A percentile compares a stretch with the other conserved stretches of the same genome.
Evolutionary conservation across 1,140 invertebrate species (phyloP).

Genomic region (Caenorhabditis brenneri): DNA sequence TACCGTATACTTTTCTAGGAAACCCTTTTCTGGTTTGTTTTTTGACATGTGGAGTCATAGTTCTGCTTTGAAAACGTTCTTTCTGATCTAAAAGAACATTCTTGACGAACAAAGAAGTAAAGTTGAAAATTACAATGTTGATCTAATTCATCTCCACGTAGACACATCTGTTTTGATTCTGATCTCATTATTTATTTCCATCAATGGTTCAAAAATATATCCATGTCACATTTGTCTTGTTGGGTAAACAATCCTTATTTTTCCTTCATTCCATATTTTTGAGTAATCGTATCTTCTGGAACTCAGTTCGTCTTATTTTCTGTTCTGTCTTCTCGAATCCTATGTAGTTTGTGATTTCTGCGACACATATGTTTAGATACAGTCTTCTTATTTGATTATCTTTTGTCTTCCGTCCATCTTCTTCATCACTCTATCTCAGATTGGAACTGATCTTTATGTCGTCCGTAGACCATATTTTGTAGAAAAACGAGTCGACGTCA

Average conservation of each 20-base stretch:
- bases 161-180: not conserved
- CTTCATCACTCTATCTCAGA: not conserved
- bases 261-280: not conserved
- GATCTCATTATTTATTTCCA: not conserved
- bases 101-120: no score
- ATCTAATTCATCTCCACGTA: no score
- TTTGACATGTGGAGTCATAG: no score
- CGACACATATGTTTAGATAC: not conserved
- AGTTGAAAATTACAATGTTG: no score
- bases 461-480: constrained; percentile 22
- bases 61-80: no score
- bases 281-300: not conserved
- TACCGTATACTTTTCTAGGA: no score
- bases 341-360: constrained; percentile 39
- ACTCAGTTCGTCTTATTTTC: not conserved
- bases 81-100: no score
- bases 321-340: not conserved
- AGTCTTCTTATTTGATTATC: not conserved
- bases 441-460: constrained; percentile 42
- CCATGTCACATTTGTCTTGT: not conserved
- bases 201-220: not conserved
- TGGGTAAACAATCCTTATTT: not conserved
- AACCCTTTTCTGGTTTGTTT: no score
- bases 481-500: not conserved
- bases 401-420: not conserved